These are phyloP conservation scores for Nezara viridula DNA, from an alignment of 2,888 invertebrate species.

Conservation along the genomic window DNA sequence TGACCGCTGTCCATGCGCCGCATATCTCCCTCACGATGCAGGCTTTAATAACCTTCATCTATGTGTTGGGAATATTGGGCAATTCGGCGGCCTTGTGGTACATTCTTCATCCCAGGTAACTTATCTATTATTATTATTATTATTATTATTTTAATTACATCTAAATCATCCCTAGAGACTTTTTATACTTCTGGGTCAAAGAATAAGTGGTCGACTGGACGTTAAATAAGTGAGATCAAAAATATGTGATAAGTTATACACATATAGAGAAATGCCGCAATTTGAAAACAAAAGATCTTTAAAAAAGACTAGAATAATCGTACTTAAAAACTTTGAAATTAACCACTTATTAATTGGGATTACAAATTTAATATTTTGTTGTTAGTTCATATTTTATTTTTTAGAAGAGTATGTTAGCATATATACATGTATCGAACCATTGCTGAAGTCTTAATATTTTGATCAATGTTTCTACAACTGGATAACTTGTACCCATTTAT, in stretches of 20 bases:
- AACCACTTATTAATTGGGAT: not conserved
- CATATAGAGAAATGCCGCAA: too few relatives aligned
- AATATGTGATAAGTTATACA: too few relatives aligned
- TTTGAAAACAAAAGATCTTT: too few relatives aligned
- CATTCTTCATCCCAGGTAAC: conserved; percentile 78
- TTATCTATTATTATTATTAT: not conserved
- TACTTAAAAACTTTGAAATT: not conserved
- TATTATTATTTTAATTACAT: too few relatives aligned
- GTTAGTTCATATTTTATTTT: too few relatives aligned
- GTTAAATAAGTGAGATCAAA: too few relatives aligned
- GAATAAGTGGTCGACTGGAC: too few relatives aligned
- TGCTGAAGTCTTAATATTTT: not conserved
- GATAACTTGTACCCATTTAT: not conserved
- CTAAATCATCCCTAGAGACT: too few relatives aligned
- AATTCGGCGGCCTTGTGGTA: conserved; percentile 84
- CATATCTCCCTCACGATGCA: conserved; percentile 34
- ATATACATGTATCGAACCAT: not conserved
- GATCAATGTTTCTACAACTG: not conserved
- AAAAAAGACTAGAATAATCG: too few relatives aligned
- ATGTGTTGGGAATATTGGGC: conserved; percentile 77
- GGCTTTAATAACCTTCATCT: conserved; percentile 57
- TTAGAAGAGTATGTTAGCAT: too few relatives aligned
- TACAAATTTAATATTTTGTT: not conserved
- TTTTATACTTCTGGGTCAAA: too few relatives aligned
- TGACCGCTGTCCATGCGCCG: not conserved